Evolutionary conservation across 1,140 invertebrate genomes (phyloP).

Genomic region (Homalodisca vitripennis): DNA sequence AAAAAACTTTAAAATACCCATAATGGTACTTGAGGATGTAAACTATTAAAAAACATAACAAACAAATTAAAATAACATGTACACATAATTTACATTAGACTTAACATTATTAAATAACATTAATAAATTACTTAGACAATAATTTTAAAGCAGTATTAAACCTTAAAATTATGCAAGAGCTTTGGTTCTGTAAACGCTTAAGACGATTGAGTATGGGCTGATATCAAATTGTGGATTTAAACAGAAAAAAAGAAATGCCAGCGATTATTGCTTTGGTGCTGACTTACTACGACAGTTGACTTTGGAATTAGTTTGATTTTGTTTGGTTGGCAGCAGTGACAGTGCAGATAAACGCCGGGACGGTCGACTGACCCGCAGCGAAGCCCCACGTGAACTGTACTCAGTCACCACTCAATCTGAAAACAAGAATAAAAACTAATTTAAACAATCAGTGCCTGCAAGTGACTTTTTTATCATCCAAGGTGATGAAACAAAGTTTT

Average conservation of each 20-base stretch:
- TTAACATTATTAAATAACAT: conserved; percentile 27
- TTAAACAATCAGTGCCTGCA: not conserved
- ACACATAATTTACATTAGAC: too few relatives aligned
- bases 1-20: too few relatives aligned
- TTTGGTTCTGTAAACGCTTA: conserved; percentile 7
- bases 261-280: conserved; percentile 10
- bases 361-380: not conserved
- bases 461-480: not conserved
- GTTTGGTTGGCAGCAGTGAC: not conserved
- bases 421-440: not conserved
- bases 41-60: too few relatives aligned
- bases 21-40: too few relatives aligned
- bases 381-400: not conserved
- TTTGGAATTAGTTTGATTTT: conserved; percentile 9
- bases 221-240: too few relatives aligned
- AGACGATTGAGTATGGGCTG: too few relatives aligned
- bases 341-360: not conserved
- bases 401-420: not conserved
- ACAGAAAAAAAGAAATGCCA: conserved; percentile 1
- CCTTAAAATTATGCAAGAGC: conserved; percentile 2
- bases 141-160: conserved; percentile 6
- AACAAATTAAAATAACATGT: too few relatives aligned
- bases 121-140: conserved; percentile 20
- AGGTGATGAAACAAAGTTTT: not conserved
- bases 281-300: conserved; percentile 1